These are phyloP conservation scores for Tiaroga cobitis DNA, from an alignment of 2,797 vertebrate genomes.

Conservation along the genomic window DNA sequence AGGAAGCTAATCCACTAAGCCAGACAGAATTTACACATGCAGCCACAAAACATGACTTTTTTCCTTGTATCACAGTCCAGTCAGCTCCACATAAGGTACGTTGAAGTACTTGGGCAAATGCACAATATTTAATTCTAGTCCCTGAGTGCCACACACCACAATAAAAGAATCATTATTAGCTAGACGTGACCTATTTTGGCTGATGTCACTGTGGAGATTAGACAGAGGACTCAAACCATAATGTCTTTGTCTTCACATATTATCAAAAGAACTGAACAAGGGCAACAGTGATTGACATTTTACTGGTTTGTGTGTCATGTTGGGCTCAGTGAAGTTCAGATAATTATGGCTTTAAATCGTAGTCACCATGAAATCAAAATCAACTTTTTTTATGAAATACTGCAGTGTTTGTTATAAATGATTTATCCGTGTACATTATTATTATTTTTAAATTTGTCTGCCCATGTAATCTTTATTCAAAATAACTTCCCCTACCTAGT, in stretches of 20 bases:
- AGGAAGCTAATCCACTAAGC: slow-evolving; percentile 70
- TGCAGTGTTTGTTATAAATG: background rate
- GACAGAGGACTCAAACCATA: background rate
- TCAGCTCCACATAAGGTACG: slow-evolving; percentile 8
- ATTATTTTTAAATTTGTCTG: background rate
- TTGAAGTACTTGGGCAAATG: background rate
- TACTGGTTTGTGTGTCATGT: background rate
- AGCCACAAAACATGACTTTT: slow-evolving; percentile 56
- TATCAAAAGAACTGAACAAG: background rate
- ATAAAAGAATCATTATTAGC: slow-evolving; percentile 15
- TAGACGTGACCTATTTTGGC: background rate
- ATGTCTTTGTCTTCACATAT: background rate
- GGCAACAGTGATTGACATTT: background rate
- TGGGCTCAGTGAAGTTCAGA: background rate
- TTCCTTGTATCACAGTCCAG: slow-evolving; percentile 52
- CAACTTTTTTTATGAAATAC: background rate
- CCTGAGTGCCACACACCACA: slow-evolving; percentile 10
- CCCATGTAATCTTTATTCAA: background rate
- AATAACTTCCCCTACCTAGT: background rate
- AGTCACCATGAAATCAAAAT: background rate
- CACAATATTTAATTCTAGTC: slow-evolving; percentile 10
- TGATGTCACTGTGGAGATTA: slow-evolving; percentile 5
- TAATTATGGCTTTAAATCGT: background rate
- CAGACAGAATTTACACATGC: slow-evolving; percentile 50
- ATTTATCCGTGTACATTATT: background rate